A percentile compares a stretch with the other conserved stretches of the same genome.
Evolutionary conservation across 2,888 invertebrate genomes (phyloP).

Genomic region (Leptothorax acervorum): DNA sequence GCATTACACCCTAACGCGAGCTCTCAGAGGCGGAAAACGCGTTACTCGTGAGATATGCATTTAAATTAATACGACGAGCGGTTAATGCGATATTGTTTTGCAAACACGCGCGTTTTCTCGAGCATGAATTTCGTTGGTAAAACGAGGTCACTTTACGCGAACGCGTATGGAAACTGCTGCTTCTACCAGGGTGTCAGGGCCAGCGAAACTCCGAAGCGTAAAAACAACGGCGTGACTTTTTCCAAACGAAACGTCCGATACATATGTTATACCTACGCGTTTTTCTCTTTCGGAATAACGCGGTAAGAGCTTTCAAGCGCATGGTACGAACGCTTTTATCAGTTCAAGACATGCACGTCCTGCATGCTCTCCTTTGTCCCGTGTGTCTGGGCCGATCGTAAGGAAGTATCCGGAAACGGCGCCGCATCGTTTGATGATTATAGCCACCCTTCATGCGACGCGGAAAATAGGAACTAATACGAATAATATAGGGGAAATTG

Average conservation of each 20-base stretch:
- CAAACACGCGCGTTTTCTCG: constrained; percentile 1
- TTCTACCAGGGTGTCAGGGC: not conserved
- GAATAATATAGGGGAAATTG: constrained; percentile 12
- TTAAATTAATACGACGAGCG: constrained; percentile 2
- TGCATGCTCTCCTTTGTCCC: not conserved
- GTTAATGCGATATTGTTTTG: constrained; percentile 9
- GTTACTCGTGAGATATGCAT: not conserved
- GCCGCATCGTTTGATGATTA: constrained; percentile 24
- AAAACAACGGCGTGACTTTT: not conserved
- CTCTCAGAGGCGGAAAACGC: not conserved
- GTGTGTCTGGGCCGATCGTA: not conserved
- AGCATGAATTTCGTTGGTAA: constrained; percentile 14
- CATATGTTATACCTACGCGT: not conserved
- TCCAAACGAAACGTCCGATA: not conserved
- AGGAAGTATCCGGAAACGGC: constrained; percentile 30
- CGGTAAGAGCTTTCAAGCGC: not conserved
- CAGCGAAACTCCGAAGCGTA: not conserved
- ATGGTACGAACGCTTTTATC: not conserved
- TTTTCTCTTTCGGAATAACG: not conserved
- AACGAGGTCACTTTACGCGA: constrained; percentile 6
- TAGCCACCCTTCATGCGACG: constrained; percentile 20
- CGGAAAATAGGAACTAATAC: constrained; percentile 38
- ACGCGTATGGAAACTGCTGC: not conserved
- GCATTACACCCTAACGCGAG: not conserved
- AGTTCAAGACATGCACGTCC: not conserved